These are phyloP conservation scores for Chunga burmeisteri DNA, from an alignment of 2,113 vertebrate species.

Conservation along the genomic window DNA sequence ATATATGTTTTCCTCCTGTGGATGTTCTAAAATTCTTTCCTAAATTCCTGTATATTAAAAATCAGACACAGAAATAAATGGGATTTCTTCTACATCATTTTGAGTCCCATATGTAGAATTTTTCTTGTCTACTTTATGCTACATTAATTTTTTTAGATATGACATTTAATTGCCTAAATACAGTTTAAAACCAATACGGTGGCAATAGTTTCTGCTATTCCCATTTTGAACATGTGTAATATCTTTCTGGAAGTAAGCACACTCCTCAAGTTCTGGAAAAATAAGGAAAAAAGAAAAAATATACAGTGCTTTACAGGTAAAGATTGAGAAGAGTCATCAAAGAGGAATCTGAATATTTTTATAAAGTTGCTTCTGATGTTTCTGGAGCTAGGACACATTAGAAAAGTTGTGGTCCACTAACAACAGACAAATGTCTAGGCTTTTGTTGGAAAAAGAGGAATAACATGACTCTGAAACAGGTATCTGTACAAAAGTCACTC, in stretches of 20 bases:
- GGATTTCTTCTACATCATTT: neutral
- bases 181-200: neutral
- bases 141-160: neutral
- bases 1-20: neutral
- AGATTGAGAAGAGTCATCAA: neutral
- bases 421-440: neutral
- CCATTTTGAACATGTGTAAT: neutral
- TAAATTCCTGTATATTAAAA: neutral
- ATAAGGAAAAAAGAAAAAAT: neutral
- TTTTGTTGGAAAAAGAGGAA: neutral
- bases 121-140: neutral
- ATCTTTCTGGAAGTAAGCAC: neutral
- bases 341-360: neutral
- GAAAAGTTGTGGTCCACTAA: neutral
- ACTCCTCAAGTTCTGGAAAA: neutral
- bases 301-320: neutral
- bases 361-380: neutral
- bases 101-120: neutral
- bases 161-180: neutral
- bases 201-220: neutral
- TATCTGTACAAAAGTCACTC: neutral
- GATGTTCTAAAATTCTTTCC: neutral
- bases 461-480: fast-evolving
- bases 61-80: neutral
- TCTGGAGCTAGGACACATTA: neutral